Evolutionary conservation across 1,140 invertebrate species (phyloP).

Genomic region (Orussus abietinus): DNA sequence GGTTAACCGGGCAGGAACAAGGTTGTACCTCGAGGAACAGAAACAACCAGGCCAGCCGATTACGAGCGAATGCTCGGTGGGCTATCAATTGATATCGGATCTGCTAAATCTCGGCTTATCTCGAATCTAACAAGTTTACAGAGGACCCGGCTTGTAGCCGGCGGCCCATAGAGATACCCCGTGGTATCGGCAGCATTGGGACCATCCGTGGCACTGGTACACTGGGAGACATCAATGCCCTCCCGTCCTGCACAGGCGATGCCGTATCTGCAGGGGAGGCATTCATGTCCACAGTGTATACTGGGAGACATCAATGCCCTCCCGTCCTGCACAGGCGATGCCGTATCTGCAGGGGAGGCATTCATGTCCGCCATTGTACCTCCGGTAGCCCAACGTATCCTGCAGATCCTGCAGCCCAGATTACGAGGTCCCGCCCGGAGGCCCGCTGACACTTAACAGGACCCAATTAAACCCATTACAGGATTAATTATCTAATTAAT

Average conservation of each 20-base stretch:
- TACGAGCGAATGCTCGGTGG: too few relatives aligned
- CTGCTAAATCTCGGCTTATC: constrained; percentile 49
- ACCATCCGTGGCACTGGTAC: constrained; percentile 10
- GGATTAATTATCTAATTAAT: constrained; percentile 54
- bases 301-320: too few relatives aligned
- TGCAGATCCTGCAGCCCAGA: constrained; percentile 41
- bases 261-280: too few relatives aligned
- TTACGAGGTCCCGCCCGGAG: constrained; percentile 28
- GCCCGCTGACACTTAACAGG: constrained; percentile 47
- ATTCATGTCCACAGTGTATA: too few relatives aligned
- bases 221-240: not conserved
- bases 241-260: constrained; percentile 18
- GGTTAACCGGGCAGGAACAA: too few relatives aligned
- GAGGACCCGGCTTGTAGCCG: constrained; percentile 10
- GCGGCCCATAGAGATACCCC: constrained; percentile 14
- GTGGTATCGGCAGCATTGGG: constrained; percentile 3
- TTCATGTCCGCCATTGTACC: too few relatives aligned
- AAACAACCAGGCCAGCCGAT: too few relatives aligned
- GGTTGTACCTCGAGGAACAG: too few relatives aligned
- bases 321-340: too few relatives aligned
- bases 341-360: too few relatives aligned
- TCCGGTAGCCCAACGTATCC: too few relatives aligned
- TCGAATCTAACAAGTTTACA: constrained; percentile 44
- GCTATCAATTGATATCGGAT: constrained; percentile 44
- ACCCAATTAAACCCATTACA: constrained; percentile 51